Conservation (phyloP, 2,888 invertebrate genomes). For the Drosophila cognata region DNA sequence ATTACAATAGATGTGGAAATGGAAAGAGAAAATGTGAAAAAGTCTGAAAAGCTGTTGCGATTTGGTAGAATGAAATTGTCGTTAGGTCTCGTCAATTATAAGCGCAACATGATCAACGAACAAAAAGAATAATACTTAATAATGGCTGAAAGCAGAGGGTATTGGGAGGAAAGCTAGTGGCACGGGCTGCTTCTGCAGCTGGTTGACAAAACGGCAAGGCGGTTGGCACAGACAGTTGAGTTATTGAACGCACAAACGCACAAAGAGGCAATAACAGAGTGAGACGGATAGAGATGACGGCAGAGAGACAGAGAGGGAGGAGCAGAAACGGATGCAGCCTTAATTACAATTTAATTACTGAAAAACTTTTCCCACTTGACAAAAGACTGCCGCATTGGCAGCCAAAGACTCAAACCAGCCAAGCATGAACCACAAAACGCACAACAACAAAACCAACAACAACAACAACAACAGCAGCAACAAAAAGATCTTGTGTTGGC, state of each 20-base stretch:
- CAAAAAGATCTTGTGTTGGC: conserved; percentile 54
- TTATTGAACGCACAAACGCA: conserved; percentile 64
- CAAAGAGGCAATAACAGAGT: conserved; percentile 23
- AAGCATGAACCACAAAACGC: conserved; percentile 75
- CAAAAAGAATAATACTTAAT: conserved; percentile 14
- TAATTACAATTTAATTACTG: conserved; percentile 85
- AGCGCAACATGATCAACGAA: conserved; percentile 30
- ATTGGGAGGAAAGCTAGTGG: conserved; percentile 16
- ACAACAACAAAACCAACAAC: conserved; percentile 18
- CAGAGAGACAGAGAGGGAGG: conserved; percentile 3
- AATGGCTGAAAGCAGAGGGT: conserved; percentile 25
- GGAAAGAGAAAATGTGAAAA: conserved; percentile 14
- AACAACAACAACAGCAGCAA: conserved; percentile 48
- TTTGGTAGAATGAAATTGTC: conserved; percentile 69
- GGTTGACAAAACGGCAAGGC: conserved; percentile 72
- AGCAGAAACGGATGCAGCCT: conserved; percentile 82
- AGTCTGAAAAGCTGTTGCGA: conserved; percentile 72
- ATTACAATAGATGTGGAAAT: conserved; percentile 57
- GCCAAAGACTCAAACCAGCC: conserved; percentile 61
- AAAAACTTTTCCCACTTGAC: conserved; percentile 82
- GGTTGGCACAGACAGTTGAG: conserved; percentile 73
- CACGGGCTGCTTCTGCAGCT: conserved; percentile 56
- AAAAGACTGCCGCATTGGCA: conserved; percentile 76
- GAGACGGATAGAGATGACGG: neutral
- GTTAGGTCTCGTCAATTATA: conserved; percentile 71